phyloP scores from a whole-genome alignment of 1,140 invertebrate genomes.

The Coelopa frigida region DNA sequence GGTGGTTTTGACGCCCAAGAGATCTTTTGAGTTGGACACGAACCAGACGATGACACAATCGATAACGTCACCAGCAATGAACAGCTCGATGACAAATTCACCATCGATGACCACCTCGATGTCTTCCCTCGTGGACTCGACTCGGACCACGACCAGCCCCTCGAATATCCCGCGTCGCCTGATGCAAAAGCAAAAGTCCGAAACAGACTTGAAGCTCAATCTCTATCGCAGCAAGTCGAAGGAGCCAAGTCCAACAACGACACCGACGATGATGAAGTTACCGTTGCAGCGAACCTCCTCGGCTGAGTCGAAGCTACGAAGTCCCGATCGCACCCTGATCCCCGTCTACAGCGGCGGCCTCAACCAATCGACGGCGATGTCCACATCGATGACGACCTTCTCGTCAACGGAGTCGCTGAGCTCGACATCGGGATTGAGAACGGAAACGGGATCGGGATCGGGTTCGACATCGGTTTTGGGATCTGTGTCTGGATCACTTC shows the following conservation, averaged over 20 bases:
- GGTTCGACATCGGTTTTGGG: too few relatives aligned
- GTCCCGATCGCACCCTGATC: constrained; percentile 34
- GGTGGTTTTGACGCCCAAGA: constrained; percentile 17
- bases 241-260: constrained; percentile 27
- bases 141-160: constrained; percentile 2
- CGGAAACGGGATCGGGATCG: constrained; percentile 10
- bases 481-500: background rate
- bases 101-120: constrained; percentile 3
- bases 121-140: background rate
- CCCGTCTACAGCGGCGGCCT: constrained; percentile 18
- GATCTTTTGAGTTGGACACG: constrained; percentile 4
- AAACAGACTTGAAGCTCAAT: constrained; percentile 36
- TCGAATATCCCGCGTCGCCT: constrained; percentile 35
- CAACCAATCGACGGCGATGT: too few relatives aligned
- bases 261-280: constrained; percentile 12
- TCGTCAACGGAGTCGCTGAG: constrained; percentile 27
- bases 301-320: constrained; percentile 22
- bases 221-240: constrained; percentile 37
- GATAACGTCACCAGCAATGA: background rate
- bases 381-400: too few relatives aligned
- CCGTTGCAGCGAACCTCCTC: constrained; percentile 31
- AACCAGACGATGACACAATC: too few relatives aligned
- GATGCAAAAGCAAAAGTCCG: constrained; percentile 38
- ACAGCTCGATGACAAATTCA: background rate
- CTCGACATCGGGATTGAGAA: constrained; percentile 17